phyloP scores from a whole-genome alignment of 1,140 invertebrate species.

The Amphibalanus amphitrite region DNA sequence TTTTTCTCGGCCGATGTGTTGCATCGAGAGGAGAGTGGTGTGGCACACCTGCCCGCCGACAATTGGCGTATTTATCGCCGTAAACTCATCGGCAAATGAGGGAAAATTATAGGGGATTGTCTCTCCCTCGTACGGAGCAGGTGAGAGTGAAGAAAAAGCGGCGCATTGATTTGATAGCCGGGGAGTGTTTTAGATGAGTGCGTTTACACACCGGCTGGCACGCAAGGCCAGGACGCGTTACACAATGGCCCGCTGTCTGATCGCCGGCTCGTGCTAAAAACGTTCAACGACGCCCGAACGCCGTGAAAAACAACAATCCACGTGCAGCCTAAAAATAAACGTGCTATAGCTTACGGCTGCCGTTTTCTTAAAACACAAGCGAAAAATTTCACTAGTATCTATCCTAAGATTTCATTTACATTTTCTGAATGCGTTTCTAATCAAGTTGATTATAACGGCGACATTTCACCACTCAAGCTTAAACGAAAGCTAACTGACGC shows the following conservation, averaged over 20 bases:
- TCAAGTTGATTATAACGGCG: too few species aligned
- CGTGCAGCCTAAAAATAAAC: too few species aligned
- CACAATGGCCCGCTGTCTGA: not conserved
- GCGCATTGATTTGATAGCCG: not conserved
- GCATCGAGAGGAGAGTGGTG: not conserved
- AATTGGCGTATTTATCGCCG: not conserved
- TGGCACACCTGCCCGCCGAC: not conserved
- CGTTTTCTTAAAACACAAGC: too few species aligned
- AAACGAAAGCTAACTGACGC: too few species aligned
- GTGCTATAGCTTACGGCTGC: too few species aligned
- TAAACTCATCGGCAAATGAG: not conserved
- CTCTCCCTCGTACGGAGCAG: not conserved
- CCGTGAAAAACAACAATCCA: too few species aligned
- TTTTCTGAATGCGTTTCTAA: too few species aligned
- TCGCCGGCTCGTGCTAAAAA: too few species aligned
- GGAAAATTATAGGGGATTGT: not conserved
- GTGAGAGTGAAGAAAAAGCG: not conserved
- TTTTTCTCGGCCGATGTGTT: not conserved
- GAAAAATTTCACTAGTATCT: too few species aligned
- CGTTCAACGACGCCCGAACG: too few species aligned
- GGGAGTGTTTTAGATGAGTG: not conserved
- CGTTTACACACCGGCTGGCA: not conserved
- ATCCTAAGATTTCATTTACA: too few species aligned
- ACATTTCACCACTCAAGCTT: too few species aligned
- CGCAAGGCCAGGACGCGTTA: not conserved